Evolutionary conservation across 1,140 invertebrate species (phyloP), one percentile per base, ranked within the genome.

Genomic region (Drosophila orosa): DNA sequence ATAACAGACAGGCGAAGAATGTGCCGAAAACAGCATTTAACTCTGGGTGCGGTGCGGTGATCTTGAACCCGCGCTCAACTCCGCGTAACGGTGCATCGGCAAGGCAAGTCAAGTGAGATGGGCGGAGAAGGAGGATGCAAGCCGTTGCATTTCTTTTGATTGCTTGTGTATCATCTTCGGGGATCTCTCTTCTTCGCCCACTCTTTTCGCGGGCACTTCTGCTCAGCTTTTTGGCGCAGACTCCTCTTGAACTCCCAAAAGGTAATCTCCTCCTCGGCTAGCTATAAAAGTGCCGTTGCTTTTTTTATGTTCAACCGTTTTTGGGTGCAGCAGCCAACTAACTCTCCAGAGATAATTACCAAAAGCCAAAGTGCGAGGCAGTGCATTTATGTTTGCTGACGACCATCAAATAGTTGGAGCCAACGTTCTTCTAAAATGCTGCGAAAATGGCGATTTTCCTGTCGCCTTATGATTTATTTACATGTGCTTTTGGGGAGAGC

Each of bases 101-200:
- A 48, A 48, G 29, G 45, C 45, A 48, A 66, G 17, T 52, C 50
- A 54, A 35, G 31, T 54, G 50, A 71, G 66, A 58, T 71, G 67
- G 65, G 40, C 35, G 40, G 63, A 48, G 45, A 37, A 52, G 45
- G 29, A 68, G 56, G 58, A 56, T 50, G 74, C 59, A 62, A 67
- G 66, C 65, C 66, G 67, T 79, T 89, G 85, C 85, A 80, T 89
- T 89, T 80, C 85, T 90, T 89, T 89, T 89, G 84, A 89, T 89
- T 89, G 85, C 84, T 89, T 89, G 80, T 89, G 84, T 89, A 90
- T 89, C 85, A 89, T 89, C 84, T 78, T 89, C 65, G 83, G 75
- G 75, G 55, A 87, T 87, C 83, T 83, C 52, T 63, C 60, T 63
- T 61, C 52, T 65, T 44, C 79, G 79, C 79, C 73, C 72, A 74